Evolutionary conservation across 2,888 invertebrate species (phyloP).

Genomic region (Patella depressa): DNA sequence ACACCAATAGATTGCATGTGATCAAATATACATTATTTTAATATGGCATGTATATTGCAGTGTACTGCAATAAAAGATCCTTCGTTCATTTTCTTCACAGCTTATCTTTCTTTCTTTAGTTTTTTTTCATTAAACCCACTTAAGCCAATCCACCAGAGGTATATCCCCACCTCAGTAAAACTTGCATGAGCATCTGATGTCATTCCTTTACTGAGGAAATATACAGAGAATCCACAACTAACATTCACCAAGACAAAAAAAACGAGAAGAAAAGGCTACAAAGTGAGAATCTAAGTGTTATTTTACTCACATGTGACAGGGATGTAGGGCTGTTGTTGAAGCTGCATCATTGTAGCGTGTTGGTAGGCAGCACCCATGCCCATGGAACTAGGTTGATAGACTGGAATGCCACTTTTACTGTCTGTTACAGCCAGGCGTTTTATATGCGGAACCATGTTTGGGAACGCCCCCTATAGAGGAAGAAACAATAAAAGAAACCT

Average conservation of each 20-base stretch:
- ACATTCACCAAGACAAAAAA: neutral
- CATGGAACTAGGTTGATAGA: conserved; percentile 76
- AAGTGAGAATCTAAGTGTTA: neutral
- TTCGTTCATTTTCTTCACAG: too few relatives aligned
- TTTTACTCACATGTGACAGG: conserved; percentile 60
- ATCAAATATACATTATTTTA: too few relatives aligned
- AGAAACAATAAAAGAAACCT: conserved; percentile 14
- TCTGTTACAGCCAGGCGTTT: conserved; percentile 89
- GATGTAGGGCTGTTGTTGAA: conserved; percentile 53
- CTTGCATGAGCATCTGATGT: too few relatives aligned
- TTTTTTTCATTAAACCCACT: too few relatives aligned
- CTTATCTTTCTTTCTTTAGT: too few relatives aligned
- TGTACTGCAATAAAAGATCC: too few relatives aligned
- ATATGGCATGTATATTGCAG: too few relatives aligned
- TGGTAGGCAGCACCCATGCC: conserved; percentile 81
- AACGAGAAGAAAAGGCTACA: conserved; percentile 3
- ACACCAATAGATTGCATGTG: too few relatives aligned
- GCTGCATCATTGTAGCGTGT: conserved; percentile 83
- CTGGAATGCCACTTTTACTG: conserved; percentile 91
- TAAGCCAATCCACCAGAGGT: too few relatives aligned
- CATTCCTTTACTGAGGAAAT: too few relatives aligned
- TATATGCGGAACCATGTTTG: conserved; percentile 79
- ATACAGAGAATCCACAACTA: too few relatives aligned
- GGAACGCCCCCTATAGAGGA: conserved; percentile 25
- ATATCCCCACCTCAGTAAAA: too few relatives aligned